A percentile compares a stretch with the other conserved stretches of the same genome.
Conservation (phyloP, 1,140 invertebrate species). For the Bombyx mandarina region DNA sequence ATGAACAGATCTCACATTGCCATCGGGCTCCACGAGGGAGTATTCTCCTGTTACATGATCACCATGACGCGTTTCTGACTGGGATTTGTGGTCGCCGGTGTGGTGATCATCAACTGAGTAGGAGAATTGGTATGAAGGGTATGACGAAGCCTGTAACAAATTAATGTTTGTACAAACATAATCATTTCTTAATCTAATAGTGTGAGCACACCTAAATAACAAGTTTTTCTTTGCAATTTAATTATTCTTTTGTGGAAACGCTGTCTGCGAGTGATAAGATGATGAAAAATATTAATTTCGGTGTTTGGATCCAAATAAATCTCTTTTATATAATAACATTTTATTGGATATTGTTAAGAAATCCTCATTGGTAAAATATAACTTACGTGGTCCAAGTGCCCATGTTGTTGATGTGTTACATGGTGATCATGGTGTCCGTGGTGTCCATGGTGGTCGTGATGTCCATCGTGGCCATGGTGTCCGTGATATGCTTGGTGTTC, state of each 20-base stretch:
- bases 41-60: slow-evolving; percentile 69
- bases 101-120: slow-evolving; percentile 68
- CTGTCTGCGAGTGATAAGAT: not conserved
- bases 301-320: too few species aligned
- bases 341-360: too few species aligned
- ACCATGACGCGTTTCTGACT: slow-evolving; percentile 67
- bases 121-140: slow-evolving; percentile 58
- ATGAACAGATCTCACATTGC: slow-evolving; percentile 62
- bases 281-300: not conserved
- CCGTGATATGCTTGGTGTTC: not conserved
- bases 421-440: not conserved
- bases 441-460: not conserved
- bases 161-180: too few species aligned
- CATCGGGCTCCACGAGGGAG: slow-evolving; percentile 67
- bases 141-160: not conserved
- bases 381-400: slow-evolving; percentile 14
- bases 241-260: not conserved
- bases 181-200: too few species aligned
- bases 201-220: not conserved
- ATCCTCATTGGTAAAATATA: not conserved
- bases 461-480: not conserved
- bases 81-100: slow-evolving; percentile 37
- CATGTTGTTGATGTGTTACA: slow-evolving; percentile 2
- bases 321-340: too few species aligned
- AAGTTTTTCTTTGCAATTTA: not conserved